A percentile compares a stretch with the other conserved stretches of the same genome.
These are phyloP conservation scores for Rhinopithecus roxellana DNA, from an alignment of 2,113 vertebrate species.

Conservation along the genomic window DNA sequence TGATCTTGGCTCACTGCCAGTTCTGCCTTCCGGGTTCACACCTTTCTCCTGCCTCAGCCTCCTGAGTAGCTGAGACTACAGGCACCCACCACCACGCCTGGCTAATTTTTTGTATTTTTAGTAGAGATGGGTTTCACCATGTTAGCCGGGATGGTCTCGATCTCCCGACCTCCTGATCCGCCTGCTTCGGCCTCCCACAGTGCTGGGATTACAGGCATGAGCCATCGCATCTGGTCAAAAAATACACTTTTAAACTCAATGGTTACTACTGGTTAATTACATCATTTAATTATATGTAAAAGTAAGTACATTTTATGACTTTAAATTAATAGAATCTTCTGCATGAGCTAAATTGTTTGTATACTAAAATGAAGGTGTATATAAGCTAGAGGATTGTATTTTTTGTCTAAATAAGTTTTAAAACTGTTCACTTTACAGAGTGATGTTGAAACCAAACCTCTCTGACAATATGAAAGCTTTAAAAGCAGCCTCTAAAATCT, in stretches of 20 bases:
- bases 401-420: constrained; percentile 31
- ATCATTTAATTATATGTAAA: not conserved
- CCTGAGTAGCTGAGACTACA: too few relatives aligned
- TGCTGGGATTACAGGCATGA: too few relatives aligned
- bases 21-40: too few relatives aligned
- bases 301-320: not conserved
- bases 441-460: not conserved
- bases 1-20: too few relatives aligned
- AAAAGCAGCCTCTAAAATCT: not conserved
- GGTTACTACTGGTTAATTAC: not conserved
- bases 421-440: not conserved
- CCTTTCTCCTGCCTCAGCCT: too few relatives aligned
- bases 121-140: too few relatives aligned
- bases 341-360: not conserved
- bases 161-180: too few relatives aligned
- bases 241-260: not conserved
- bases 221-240: fast-evolving
- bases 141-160: too few relatives aligned
- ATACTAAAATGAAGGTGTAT: not conserved
- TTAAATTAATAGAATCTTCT: not conserved
- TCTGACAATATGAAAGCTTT: not conserved
- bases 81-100: too few relatives aligned
- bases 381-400: not conserved
- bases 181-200: too few relatives aligned
- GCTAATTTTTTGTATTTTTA: too few relatives aligned